Percentiles rank a stretch among this genome's conserved stretches.
Conservation (phyloP, 1,140 invertebrate genomes). For the Linepithema humile region DNA sequence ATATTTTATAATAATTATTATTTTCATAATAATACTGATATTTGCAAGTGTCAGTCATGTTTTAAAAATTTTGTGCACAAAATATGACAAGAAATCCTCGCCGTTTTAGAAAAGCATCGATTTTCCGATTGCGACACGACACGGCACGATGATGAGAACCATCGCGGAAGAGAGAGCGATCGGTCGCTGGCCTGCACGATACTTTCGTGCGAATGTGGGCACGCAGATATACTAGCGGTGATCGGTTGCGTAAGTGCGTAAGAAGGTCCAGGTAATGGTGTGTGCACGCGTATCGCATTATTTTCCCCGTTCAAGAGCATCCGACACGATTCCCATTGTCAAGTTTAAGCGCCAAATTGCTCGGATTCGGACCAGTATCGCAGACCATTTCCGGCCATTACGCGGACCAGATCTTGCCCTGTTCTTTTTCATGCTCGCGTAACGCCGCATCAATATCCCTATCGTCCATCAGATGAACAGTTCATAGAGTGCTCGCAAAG, state of each 20-base stretch:
- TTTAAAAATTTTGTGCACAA: background rate
- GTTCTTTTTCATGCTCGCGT: background rate
- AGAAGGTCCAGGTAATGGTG: slow-evolving; percentile 60
- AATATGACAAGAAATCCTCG: background rate
- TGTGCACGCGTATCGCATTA: slow-evolving; percentile 63
- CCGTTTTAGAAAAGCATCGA: background rate
- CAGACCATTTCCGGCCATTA: background rate
- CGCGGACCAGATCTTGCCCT: background rate
- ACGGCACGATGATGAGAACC: slow-evolving; percentile 64
- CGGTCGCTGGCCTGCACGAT: slow-evolving; percentile 46
- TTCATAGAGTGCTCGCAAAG: background rate
- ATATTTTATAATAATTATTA: background rate
- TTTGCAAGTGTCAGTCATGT: background rate
- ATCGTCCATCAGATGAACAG: background rate
- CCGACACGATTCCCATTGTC: slow-evolving; percentile 77
- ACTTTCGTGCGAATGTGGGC: slow-evolving; percentile 55
- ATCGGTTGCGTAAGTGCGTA: slow-evolving; percentile 67
- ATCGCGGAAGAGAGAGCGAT: slow-evolving; percentile 72
- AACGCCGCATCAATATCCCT: background rate
- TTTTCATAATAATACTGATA: background rate
- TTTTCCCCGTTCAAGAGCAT: slow-evolving; percentile 76
- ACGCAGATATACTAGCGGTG: slow-evolving; percentile 27
- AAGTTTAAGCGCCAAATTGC: slow-evolving; percentile 79
- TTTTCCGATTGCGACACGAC: slow-evolving; percentile 10
- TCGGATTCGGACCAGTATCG: slow-evolving; percentile 27